Evolutionary conservation across 2,888 invertebrate genomes (phyloP), one percentile per base, ranked within the genome.

Genomic region (Idaea straminata): DNA sequence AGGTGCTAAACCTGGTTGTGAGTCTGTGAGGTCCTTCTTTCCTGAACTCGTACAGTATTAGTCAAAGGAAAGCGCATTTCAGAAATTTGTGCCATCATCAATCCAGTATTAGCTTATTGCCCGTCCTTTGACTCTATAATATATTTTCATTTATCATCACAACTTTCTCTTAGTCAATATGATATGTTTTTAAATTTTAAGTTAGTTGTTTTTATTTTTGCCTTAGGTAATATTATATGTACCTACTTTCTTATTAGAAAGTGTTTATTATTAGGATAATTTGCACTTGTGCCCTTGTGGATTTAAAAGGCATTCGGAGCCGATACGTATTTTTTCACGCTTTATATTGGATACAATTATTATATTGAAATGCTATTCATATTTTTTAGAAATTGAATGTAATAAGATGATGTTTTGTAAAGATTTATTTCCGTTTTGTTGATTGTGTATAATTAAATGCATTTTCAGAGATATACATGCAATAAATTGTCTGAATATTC

Each of bases 211-310:
- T 91, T 87, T 90, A 86, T 82, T 79, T 87, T 91, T 89, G 90
- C 89, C 89, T 88, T 91, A 92, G 90, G 84, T 91, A 86, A 86
- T 86, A 86, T 83, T 85, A 81, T 87, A 84, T 87, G 81, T 77
- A 82, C 25, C 25, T 25, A 25, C 92, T 91, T 91, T 92, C 90
- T 83, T 89, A 89, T 91, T 88, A 84, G 92, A 89, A 92, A 91
- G 92, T 85, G 77, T 80, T 84, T 88, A 88, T 85, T 82, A 77
- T 84, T 89, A 90, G 87, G 89, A 83, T 87, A 80, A 83, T 84
- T 84, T 87, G 92, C 92, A 92, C 92, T 92, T 92, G 92, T 91
- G 92, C 89, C 92, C 92, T 92, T 92, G 92, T 92, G 92, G 92
- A 92, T 91, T 87, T 86, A 85, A 80, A 15, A 59, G 89, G 86